Evolutionary conservation across 2,888 invertebrate genomes (phyloP).

Genomic region (Colostygia pectinataria): DNA sequence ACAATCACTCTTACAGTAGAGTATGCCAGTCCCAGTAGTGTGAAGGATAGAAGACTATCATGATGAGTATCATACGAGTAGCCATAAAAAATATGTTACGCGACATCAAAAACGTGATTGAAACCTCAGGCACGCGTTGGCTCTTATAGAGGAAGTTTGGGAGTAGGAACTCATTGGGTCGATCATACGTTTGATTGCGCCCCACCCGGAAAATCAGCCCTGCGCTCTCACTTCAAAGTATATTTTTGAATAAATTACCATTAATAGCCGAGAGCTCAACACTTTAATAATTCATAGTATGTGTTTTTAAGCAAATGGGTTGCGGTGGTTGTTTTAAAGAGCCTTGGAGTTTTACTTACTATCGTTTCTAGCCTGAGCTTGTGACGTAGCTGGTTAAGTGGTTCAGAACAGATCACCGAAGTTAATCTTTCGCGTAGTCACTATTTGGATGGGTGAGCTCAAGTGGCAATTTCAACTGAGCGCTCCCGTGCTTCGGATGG

Average conservation of each 20-base stretch:
- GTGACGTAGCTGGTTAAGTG: no score
- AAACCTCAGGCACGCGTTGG: conserved; percentile 22
- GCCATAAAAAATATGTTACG: neutral
- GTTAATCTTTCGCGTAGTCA: no score
- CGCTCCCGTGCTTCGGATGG: no score
- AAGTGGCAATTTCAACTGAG: no score
- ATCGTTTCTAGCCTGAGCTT: neutral
- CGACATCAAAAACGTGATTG: conserved; percentile 21
- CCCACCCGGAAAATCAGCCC: conserved; percentile 14
- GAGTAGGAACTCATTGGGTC: conserved; percentile 30
- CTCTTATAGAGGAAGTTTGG: conserved; percentile 19
- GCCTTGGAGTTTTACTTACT: neutral
- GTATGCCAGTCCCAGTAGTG: no score
- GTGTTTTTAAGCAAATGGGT: conserved; percentile 24
- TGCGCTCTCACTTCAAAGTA: conserved; percentile 13
- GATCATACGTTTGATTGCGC: conserved; percentile 25
- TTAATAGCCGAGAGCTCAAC: conserved; percentile 19
- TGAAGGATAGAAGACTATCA: no score
- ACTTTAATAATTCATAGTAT: conserved; percentile 34
- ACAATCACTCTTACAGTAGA: no score
- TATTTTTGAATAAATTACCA: conserved; percentile 23
- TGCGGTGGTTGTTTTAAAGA: conserved; percentile 17
- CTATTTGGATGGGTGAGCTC: no score
- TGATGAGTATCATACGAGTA: no score
- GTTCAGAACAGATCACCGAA: no score